Evolutionary conservation across 2,888 invertebrate genomes (phyloP).

Genomic region (Watsonalla binaria): DNA sequence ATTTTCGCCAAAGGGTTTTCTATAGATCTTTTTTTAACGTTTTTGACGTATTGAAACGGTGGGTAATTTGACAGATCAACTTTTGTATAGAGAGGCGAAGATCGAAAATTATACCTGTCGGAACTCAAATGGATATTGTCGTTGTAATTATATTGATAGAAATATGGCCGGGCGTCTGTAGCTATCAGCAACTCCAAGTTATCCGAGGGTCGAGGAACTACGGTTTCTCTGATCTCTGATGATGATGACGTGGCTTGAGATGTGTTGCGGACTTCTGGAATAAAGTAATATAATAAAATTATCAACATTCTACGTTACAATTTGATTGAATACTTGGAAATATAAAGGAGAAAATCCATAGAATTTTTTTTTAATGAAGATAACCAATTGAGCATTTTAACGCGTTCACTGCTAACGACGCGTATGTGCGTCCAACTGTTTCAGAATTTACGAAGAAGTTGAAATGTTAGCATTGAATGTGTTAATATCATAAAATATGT

Average conservation of each 20-base stretch:
- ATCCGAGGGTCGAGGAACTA: conserved; percentile 7
- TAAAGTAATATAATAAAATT: neutral
- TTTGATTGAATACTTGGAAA: too few species aligned
- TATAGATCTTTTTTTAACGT: conserved; percentile 37
- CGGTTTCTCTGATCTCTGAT: conserved; percentile 10
- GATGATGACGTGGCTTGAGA: conserved; percentile 5
- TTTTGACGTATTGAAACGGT: conserved; percentile 19
- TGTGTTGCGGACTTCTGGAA: conserved; percentile 2
- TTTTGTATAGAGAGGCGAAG: conserved; percentile 1
- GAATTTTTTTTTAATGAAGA: too few species aligned
- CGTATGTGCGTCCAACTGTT: too few species aligned
- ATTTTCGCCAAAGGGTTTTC: conserved; percentile 35
- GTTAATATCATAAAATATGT: too few species aligned
- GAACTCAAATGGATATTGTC: neutral
- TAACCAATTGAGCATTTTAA: too few species aligned
- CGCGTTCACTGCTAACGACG: too few species aligned
- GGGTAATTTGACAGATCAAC: conserved; percentile 15
- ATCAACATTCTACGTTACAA: too few species aligned
- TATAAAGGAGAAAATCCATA: too few species aligned
- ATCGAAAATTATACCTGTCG: neutral
- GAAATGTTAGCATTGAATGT: too few species aligned
- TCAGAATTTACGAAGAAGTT: too few species aligned
- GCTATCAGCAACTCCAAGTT: conserved; percentile 27
- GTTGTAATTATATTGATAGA: conserved; percentile 8
- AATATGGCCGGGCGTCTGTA: conserved; percentile 15